Conservation (phyloP, 1,140 invertebrate species). For the Charaxes varanes region DNA sequence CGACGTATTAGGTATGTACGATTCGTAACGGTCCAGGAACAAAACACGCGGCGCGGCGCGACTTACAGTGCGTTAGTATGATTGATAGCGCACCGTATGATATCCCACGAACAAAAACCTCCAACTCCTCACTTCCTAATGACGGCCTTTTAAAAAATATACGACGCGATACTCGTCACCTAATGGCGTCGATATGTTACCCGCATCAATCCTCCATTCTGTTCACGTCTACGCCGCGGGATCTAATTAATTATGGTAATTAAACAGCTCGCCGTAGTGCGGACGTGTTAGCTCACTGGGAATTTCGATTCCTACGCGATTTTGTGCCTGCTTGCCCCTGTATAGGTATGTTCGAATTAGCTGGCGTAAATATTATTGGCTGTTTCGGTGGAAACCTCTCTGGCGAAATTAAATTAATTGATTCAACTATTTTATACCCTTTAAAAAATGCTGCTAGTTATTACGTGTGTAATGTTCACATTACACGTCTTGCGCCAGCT, state of each 20-base stretch:
- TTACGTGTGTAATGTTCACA: no score
- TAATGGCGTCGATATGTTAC: constrained; percentile 67
- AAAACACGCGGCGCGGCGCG: constrained; percentile 34
- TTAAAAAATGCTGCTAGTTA: no score
- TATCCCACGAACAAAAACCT: constrained; percentile 39
- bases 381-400: no score
- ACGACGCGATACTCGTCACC: constrained; percentile 56
- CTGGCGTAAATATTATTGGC: no score
- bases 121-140: constrained; percentile 49
- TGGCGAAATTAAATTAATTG: no score
- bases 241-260: constrained; percentile 72
- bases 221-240: constrained; percentile 51
- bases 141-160: constrained; percentile 60
- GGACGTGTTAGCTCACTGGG: constrained; percentile 40
- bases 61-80: constrained; percentile 45
- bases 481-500: no score
- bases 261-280: constrained; percentile 53
- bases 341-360: no score
- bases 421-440: no score
- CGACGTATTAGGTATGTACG: constrained; percentile 15
- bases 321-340: constrained; percentile 25
- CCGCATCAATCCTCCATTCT: constrained; percentile 65
- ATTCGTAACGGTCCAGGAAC: constrained; percentile 53
- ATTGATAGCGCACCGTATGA: constrained; percentile 56
- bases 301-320: constrained; percentile 36